These are phyloP conservation scores for Bradypodion pumilum DNA, from an alignment of 2,797 vertebrate species.

Conservation along the genomic window DNA sequence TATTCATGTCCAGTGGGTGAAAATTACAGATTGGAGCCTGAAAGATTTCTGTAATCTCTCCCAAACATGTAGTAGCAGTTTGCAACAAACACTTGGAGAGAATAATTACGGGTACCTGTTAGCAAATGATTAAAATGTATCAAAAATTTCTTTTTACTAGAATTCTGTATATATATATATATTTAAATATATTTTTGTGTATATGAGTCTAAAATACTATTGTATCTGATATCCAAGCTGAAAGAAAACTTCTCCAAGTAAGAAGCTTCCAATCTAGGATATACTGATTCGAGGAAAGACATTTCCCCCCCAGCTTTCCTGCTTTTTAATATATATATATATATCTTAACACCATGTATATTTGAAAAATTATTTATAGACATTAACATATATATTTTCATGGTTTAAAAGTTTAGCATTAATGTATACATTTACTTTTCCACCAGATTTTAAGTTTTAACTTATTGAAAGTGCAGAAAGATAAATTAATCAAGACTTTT, in stretches of 20 bases:
- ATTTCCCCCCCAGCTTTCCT: constrained; percentile 79
- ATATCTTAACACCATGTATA: constrained; percentile 94
- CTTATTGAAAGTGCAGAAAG: constrained; percentile 90
- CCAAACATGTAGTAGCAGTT: background rate
- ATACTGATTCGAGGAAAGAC: constrained; percentile 84
- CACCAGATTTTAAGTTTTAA: constrained; percentile 82
- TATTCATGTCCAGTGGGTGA: background rate
- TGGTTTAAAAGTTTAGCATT: constrained; percentile 81
- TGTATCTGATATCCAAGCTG: constrained; percentile 51
- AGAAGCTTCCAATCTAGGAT: constrained; percentile 82
- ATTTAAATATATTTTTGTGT: constrained; percentile 65
- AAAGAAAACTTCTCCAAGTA: constrained; percentile 68
- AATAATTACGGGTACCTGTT: constrained; percentile 80
- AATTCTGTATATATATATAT: constrained; percentile 84
- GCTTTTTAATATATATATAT: constrained; percentile 84
- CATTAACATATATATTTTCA: constrained; percentile 83
- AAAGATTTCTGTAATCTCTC: background rate
- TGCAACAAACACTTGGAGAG: constrained; percentile 58
- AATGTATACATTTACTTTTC: constrained; percentile 80
- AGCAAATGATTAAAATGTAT: constrained; percentile 75
- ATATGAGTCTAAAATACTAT: constrained; percentile 60
- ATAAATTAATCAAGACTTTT: constrained; percentile 77
- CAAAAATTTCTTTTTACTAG: constrained; percentile 82
- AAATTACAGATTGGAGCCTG: constrained; percentile 11
- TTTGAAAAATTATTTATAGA: constrained; percentile 99